A percentile compares a stretch with the other conserved stretches of the same genome.
Conservation (phyloP, 2,797 vertebrate genomes). For the Brachyalestes nurse region DNA sequence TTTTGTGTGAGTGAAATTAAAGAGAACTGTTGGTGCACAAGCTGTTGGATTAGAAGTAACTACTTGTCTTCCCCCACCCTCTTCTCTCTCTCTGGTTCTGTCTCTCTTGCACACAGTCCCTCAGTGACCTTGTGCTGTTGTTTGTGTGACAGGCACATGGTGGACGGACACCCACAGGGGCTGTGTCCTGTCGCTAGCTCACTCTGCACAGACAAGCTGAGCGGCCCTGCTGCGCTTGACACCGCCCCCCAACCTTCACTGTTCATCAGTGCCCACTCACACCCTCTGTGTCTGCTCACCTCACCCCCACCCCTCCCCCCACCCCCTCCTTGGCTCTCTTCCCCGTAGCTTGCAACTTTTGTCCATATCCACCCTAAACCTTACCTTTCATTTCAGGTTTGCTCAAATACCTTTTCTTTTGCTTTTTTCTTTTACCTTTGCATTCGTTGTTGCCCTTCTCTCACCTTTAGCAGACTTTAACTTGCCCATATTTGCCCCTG, state of each 20-base stretch:
- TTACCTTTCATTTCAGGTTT: neutral
- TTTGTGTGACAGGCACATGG: slow-evolving; percentile 12
- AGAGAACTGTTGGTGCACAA: slow-evolving; percentile 4
- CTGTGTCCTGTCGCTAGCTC: slow-evolving; percentile 38
- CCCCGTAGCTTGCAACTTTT: neutral
- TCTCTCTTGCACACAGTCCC: neutral
- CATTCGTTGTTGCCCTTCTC: neutral
- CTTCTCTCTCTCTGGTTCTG: neutral
- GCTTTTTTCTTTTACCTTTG: too few species aligned
- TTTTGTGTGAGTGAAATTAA: slow-evolving; percentile 32
- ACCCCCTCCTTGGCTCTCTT: neutral
- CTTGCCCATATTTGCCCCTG: neutral
- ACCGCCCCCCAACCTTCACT: neutral
- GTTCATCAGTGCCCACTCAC: slow-evolving; percentile 31
- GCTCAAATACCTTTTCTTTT: neutral
- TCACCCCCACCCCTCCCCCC: neutral
- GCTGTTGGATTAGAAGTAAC: slow-evolving; percentile 17
- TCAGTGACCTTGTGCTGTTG: slow-evolving; percentile 43
- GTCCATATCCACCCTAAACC: neutral
- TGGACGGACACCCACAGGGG: slow-evolving; percentile 43
- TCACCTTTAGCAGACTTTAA: neutral
- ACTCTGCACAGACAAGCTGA: slow-evolving; percentile 30
- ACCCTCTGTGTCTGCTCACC: slow-evolving; percentile 8
- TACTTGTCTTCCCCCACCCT: neutral
- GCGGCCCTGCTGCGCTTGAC: neutral